Conservation (phyloP, 2,797 vertebrate genomes). For the Enoplosus armatus region DNA sequence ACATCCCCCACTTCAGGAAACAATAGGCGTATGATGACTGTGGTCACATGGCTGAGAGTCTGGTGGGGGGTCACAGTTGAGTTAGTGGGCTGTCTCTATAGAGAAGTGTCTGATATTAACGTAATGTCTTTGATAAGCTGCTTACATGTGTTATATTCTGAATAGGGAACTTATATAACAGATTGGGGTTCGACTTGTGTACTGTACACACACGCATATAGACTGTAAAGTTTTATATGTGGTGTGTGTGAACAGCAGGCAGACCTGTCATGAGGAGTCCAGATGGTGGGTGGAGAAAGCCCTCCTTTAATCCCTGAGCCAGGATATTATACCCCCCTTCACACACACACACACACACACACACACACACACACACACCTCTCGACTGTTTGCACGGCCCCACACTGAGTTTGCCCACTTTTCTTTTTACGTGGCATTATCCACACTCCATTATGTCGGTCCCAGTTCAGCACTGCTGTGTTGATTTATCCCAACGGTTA, state of each 20-base stretch:
- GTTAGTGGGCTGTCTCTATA: background rate
- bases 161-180: conserved; percentile 40
- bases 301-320: conserved; percentile 79
- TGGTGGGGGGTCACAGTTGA: conserved; percentile 7
- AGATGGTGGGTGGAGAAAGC: conserved; percentile 83
- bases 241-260: conserved; percentile 70
- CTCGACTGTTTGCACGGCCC: conserved; percentile 2
- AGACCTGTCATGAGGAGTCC: conserved; percentile 78
- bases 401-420: conserved; percentile 48
- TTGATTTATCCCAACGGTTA: background rate
- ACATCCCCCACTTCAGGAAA: conserved; percentile 59
- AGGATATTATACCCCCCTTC: conserved; percentile 66
- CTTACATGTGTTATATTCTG: conserved; percentile 56
- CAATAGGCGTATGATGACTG: conserved; percentile 42
- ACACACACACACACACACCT: conserved; percentile 28
- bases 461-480: conserved; percentile 1
- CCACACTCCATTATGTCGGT: conserved; percentile 32
- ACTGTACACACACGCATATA: background rate
- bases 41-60: conserved; percentile 33
- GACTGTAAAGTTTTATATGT: conserved; percentile 25
- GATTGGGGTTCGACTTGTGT: conserved; percentile 26
- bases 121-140: conserved; percentile 62
- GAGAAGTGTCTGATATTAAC: conserved; percentile 30
- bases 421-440: conserved; percentile 46
- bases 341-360: conserved; percentile 20